Evolutionary conservation across 2,888 invertebrate genomes (phyloP), one percentile per base, ranked within the genome.

Genomic region (Frankliniella intonsa): DNA sequence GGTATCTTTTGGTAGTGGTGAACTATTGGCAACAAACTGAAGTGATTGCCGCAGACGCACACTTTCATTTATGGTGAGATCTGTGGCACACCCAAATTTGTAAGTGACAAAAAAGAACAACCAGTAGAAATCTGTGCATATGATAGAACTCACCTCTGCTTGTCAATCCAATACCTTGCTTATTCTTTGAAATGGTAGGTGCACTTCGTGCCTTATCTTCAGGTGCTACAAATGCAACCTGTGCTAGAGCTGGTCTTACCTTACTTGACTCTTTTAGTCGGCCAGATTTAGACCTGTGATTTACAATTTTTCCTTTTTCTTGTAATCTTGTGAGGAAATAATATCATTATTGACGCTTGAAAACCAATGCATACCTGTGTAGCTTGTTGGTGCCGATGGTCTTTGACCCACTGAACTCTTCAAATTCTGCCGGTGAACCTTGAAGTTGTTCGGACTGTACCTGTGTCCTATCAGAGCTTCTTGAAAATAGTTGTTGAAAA

Each of bases 281-380:
- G 22, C 83, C 83, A 49, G 83, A 83, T 17, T 82, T 51, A 38
- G 83, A 83, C n/a, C 83, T 83, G 11, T 76, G 82, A 76, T 19
- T 19, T 62, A n/a, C 62, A 62, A 62, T 62, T 76, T 11, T 25
- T 76, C 9, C 12, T 12, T 55, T 25, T 76, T 9, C 22, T 76
- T 76, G 11, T 62, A 55, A n/a, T 81, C 0, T 50, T 51, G 22
- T 50, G 11, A 80, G 2, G 51, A 7, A 81, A 51, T 19, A 51
- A 22, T 0, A 22, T 51, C 27, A 25, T 51, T 81, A 5, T 25
- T 38, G 2, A n/a, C 5, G 19, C 19, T 55, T 14, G 55, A 55
- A 25, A 76, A 3, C 11, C 9, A 25, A 8, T 25, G 62, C 62
- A 10, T 55, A 55, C 55, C 55, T 55, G 14, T 55, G 55, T 12